These are phyloP conservation scores for Drosophila pseudotalamancana DNA, from an alignment of 2,888 invertebrate species.

Conservation along the genomic window DNA sequence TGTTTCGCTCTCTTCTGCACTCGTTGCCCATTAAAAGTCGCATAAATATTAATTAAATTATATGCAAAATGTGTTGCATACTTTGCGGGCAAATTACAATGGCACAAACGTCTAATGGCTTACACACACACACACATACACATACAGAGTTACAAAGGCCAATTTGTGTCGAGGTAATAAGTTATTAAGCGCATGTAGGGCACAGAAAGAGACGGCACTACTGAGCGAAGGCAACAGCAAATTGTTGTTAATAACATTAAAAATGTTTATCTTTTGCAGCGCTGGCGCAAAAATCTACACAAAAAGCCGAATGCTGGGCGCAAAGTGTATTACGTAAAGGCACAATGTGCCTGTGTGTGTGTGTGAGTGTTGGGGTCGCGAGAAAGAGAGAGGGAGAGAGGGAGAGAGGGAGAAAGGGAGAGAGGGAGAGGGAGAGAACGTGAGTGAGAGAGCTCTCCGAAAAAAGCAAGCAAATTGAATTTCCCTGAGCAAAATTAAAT, in stretches of 20 bases:
- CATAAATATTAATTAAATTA: slow-evolving; percentile 78
- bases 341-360: slow-evolving; percentile 10
- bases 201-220: slow-evolving; percentile 9
- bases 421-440: not conserved
- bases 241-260: slow-evolving; percentile 75
- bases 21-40: slow-evolving; percentile 51
- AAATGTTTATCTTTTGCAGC: slow-evolving; percentile 67
- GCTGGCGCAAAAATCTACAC: slow-evolving; percentile 46
- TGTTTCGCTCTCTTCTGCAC: slow-evolving; percentile 5
- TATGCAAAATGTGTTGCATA: slow-evolving; percentile 68
- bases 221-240: slow-evolving; percentile 33
- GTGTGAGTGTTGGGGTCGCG: slow-evolving; percentile 3
- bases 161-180: slow-evolving; percentile 65
- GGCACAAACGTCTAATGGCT: slow-evolving; percentile 35
- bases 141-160: slow-evolving; percentile 28
- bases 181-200: slow-evolving; percentile 56
- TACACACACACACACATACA: not conserved
- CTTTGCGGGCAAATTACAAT: slow-evolving; percentile 55
- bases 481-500: slow-evolving; percentile 79
- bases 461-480: slow-evolving; percentile 74
- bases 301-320: slow-evolving; percentile 45
- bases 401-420: not conserved
- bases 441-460: slow-evolving; percentile 42
- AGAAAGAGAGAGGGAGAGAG: not conserved
- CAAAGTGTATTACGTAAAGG: slow-evolving; percentile 55